Base-by-base conservation (phyloP, 2,888 invertebrate species). In the Patella ulyssiponensis region DNA sequence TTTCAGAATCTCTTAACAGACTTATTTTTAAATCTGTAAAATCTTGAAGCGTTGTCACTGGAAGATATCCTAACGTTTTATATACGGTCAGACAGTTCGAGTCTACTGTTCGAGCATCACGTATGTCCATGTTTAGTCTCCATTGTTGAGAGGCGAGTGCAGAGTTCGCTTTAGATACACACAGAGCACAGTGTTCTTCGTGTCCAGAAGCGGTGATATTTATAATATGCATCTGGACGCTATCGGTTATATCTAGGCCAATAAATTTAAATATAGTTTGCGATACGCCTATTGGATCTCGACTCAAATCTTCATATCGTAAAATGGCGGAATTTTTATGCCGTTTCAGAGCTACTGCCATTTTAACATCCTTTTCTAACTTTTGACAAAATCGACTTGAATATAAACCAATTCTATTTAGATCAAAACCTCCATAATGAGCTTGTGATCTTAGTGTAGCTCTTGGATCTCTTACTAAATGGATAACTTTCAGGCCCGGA, bases 221-320 rank as follows among this genome's bases (percentile, higher is more conserved):
- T 78, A 77, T 75, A 9, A 80, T 73, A 17, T 77, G 77, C 1
- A 71, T 23, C n/a, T 73, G 56, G 3, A 79, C 64, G 0, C 2
- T 14, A 2, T 74, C 7, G 3, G 73, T 53, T 20, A 78, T 15
- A 12, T 54, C 15, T 7, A 80, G 52, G 11, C 73, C 75, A 3
- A 75, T 52, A 71, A 78, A 80, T 3, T 15, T 33, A 14, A 76
- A 80, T 27, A 80, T 9, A 17, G 70, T 71, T 20, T 73, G 33
- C 15, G 77, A 51, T 58, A 58, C 69, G 5, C 20, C 69, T 1
- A 77, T 20, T 33, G 80, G 80, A 15, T 69, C 69, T 1, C 69
- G 71, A 0, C 70, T 74, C 15, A 80, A 33, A 64, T 80, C 80
- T 53, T 80, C 80, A 71, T 80, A 80, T 17, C 80, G 74, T 23